These are phyloP conservation scores for Brachypteracias leptosomus DNA, from an alignment of 2,113 vertebrate species.

Conservation along the genomic window DNA sequence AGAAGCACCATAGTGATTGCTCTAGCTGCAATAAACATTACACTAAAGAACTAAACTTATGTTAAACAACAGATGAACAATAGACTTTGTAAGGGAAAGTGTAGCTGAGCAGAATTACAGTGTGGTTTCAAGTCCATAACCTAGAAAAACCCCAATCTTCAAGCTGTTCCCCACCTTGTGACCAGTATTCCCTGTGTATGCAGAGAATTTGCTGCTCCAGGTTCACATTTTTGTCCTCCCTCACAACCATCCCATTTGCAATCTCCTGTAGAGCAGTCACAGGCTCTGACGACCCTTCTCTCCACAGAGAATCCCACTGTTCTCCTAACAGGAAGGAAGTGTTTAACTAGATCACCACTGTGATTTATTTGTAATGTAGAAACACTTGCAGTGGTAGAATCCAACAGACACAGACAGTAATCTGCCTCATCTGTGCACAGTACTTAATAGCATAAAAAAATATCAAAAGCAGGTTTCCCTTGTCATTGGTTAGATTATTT, in stretches of 20 bases:
- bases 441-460: neutral
- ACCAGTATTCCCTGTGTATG: neutral
- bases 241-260: neutral
- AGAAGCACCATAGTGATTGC: neutral
- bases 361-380: neutral
- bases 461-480: neutral
- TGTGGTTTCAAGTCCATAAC: neutral
- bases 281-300: neutral
- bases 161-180: neutral
- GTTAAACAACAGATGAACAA: neutral
- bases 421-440: neutral
- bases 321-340: neutral
- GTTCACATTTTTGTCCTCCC: neutral
- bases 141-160: neutral
- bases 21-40: neutral
- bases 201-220: neutral
- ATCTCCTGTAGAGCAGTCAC: neutral
- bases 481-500: neutral
- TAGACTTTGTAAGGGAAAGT: neutral
- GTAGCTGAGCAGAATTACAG: neutral
- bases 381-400: neutral
- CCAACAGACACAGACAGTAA: neutral
- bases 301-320: neutral
- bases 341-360: neutral
- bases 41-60: neutral